Evolutionary conservation across 1,140 invertebrate genomes (phyloP), one percentile per base, ranked within the genome.

Genomic region (Propsilocerus akamusi): DNA sequence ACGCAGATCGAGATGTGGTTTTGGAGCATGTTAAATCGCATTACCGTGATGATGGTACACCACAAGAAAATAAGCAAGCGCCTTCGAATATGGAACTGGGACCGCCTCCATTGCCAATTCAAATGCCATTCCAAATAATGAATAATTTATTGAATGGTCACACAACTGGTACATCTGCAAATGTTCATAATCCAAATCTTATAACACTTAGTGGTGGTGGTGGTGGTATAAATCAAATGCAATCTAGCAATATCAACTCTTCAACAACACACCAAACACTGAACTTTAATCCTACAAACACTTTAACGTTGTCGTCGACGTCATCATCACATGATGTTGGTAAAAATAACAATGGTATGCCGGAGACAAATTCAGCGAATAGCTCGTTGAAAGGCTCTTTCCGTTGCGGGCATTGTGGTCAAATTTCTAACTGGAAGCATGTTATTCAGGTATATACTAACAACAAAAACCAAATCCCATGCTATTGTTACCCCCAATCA

Each of bases 391-490:
- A 41, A 41, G 34, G 34, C 34, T 41, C 78, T 30, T 82, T 80
- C 66, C 72, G 77, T 55, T 83, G 80, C 68, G 77, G 78, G 56
- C 77, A 80, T 63, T 83, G 80, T 68, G 76, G 80, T 63, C 78
- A 82, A 66, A 66, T 80, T 58, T 81, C 79, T 51, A 82, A 82
- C 67, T 83, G 80, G 80, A 81, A 80, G 71, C 79, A 83, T 72
- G 80, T 83, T 56, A 81, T 83, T 67, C 78, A 81, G 77, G 79
- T 81, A 74, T 67, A 67, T 46, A 49, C 51, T 48, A 52, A 52
- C 51, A 48, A 48, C 48, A 25, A 14, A 11, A 25, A 47, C 12
- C 26, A 46, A 49, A 30, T 8, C n/a, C n/a, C n/a, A n/a, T n/a
- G n/a, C n/a, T n/a, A n/a, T n/a, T n/a, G n/a, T n/a, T n/a, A n/a